Evolutionary conservation across 2,797 vertebrate genomes (phyloP).

Genomic region (Rhinophrynus dorsalis): DNA sequence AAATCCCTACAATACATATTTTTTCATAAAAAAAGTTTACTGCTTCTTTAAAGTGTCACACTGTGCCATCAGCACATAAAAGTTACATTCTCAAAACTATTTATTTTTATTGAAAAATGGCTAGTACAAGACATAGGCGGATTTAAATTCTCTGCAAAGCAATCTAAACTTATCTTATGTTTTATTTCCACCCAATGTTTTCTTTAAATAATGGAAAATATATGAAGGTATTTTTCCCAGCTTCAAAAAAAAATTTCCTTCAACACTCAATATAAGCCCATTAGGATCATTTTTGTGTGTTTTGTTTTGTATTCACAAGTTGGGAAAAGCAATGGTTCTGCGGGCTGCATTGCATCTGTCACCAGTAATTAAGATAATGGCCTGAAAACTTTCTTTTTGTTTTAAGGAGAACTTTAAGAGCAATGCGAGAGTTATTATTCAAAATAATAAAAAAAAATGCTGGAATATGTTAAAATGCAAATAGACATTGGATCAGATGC

Average conservation of each 20-base stretch:
- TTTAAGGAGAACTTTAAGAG: constrained; percentile 30
- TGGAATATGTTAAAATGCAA: neutral
- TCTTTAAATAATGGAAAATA: no score
- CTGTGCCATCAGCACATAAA: no score
- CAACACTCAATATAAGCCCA: constrained; percentile 1
- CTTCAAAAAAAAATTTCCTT: neutral
- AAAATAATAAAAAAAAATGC: neutral
- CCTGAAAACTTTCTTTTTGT: neutral
- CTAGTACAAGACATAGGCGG: no score
- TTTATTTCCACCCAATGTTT: no score
- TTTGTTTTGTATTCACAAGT: constrained; percentile 22
- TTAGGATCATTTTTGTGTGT: neutral
- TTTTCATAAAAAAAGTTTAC: no score
- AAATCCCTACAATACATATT: no score
- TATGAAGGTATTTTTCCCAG: no score
- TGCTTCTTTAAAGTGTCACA: no score
- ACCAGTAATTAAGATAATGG: constrained; percentile 35
- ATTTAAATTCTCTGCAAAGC: no score
- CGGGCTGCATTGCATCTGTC: constrained; percentile 33
- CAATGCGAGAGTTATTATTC: constrained; percentile 24
- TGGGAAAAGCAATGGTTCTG: neutral
- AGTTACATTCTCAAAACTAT: no score
- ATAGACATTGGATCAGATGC: neutral
- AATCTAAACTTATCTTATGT: no score
- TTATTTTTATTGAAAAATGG: no score